Percentiles rank a stretch among this genome's conserved stretches.
These are phyloP conservation scores for Grallaria varia DNA, from an alignment of 2,113 vertebrate genomes.

Conservation along the genomic window DNA sequence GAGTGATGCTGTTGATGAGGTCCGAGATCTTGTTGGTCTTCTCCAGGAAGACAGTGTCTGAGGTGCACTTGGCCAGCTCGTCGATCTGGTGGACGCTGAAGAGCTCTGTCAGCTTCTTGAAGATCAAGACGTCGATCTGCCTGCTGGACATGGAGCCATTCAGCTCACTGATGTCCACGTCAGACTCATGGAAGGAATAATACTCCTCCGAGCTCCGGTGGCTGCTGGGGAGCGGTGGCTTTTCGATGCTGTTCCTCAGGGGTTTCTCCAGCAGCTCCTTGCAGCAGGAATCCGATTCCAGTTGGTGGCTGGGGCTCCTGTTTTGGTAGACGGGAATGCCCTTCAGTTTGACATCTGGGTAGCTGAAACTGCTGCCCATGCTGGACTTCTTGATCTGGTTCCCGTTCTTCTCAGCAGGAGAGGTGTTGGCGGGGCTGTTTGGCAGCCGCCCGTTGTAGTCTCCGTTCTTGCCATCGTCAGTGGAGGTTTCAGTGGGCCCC, in stretches of 20 bases:
- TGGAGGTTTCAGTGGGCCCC: constrained; percentile 61
- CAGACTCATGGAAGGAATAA: constrained; percentile 87
- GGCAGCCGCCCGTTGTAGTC: constrained; percentile 79
- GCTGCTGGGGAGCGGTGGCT: constrained; percentile 61
- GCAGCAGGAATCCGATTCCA: constrained; percentile 69
- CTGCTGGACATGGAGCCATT: constrained; percentile 88
- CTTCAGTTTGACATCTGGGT: constrained; percentile 88
- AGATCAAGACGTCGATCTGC: constrained; percentile 93
- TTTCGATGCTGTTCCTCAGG: constrained; percentile 65
- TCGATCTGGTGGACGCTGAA: constrained; percentile 98
- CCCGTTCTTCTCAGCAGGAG: constrained; percentile 72
- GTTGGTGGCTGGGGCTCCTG: constrained; percentile 52
- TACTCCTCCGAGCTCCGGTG: constrained; percentile 86
- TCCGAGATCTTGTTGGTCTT: constrained; percentile 98
- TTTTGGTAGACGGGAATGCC: constrained; percentile 85
- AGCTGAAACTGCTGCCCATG: constrained; percentile 88
- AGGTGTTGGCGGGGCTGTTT: constrained; percentile 67
- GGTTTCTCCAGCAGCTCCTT: constrained; percentile 74
- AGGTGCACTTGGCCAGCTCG: constrained; percentile 96
- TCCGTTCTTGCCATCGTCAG: constrained; percentile 63
- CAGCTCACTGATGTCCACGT: constrained; percentile 84
- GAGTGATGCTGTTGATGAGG: constrained; percentile 95
- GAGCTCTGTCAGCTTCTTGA: constrained; percentile 94
- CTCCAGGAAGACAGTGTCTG: constrained; percentile 93
- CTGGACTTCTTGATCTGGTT: constrained; percentile 73